These are phyloP conservation scores for Brachypodius melanocephalos DNA, from an alignment of 2,113 vertebrate genomes.

Conservation along the genomic window DNA sequence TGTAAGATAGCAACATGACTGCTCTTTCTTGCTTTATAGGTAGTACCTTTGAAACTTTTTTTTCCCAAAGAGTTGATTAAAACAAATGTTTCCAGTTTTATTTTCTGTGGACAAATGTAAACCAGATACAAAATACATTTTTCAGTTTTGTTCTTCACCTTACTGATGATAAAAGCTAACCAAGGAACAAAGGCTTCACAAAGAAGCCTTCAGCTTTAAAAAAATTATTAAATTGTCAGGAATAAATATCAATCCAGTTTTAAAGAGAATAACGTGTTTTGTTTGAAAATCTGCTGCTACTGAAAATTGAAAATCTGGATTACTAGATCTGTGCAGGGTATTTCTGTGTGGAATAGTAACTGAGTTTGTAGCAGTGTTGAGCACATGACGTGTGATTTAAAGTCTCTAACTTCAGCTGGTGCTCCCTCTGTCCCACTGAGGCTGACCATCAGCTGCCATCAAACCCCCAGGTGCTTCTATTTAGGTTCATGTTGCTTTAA, in stretches of 20 bases:
- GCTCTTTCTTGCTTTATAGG: neutral
- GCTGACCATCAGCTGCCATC: neutral
- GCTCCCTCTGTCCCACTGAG: neutral
- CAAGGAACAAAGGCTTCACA: neutral
- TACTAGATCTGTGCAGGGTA: neutral
- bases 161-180: neutral
- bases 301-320: neutral
- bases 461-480: neutral
- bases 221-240: neutral
- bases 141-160: neutral
- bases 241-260: neutral
- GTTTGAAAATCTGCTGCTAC: neutral
- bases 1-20: neutral
- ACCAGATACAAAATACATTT: fast-evolving
- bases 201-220: neutral
- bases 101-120: neutral
- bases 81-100: neutral
- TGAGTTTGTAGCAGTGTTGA: neutral
- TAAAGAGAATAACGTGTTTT: neutral
- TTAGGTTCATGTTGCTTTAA: too few relatives aligned
- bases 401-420: neutral
- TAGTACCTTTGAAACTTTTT: neutral
- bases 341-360: neutral
- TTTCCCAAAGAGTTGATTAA: neutral
- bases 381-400: fast-evolving